Evolutionary conservation across 2,888 invertebrate species (phyloP).

Genomic region (Stenurella melanura): DNA sequence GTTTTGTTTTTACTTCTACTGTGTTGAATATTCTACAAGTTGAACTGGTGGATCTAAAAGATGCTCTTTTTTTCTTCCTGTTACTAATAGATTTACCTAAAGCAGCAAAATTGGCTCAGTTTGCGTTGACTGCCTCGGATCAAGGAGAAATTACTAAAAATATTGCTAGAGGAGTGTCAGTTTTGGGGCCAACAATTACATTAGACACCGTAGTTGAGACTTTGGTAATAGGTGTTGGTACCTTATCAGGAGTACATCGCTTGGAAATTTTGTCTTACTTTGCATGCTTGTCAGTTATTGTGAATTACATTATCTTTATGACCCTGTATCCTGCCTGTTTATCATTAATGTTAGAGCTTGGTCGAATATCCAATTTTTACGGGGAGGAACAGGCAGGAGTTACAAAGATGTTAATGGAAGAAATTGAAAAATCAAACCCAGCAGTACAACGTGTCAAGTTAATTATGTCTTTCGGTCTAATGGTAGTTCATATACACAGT

Average conservation of each 20-base stretch:
- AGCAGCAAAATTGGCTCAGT: slow-evolving; percentile 89
- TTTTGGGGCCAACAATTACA: slow-evolving; percentile 92
- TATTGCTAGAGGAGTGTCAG: slow-evolving; percentile 90
- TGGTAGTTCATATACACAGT: slow-evolving; percentile 90
- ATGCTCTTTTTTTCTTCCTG: slow-evolving; percentile 93
- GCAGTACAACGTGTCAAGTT: slow-evolving; percentile 95
- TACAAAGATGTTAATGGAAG: slow-evolving; percentile 76
- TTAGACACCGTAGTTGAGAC: slow-evolving; percentile 93
- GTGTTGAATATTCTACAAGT: slow-evolving; percentile 90
- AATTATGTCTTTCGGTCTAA: slow-evolving; percentile 94
- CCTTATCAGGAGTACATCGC: slow-evolving; percentile 90
- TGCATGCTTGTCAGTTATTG: slow-evolving; percentile 91
- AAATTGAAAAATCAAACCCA: slow-evolving; percentile 91
- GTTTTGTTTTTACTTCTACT: slow-evolving; percentile 94
- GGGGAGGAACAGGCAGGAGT: slow-evolving; percentile 62
- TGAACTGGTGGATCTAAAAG: slow-evolving; percentile 91
- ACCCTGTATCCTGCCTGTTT: slow-evolving; percentile 96
- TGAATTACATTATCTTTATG: slow-evolving; percentile 95
- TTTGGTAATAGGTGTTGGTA: slow-evolving; percentile 92
- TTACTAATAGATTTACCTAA: slow-evolving; percentile 94
- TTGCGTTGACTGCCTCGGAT: slow-evolving; percentile 86
- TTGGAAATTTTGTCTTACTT: slow-evolving; percentile 93
- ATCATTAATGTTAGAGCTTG: slow-evolving; percentile 89
- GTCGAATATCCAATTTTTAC: slow-evolving; percentile 63
- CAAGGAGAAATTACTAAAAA: slow-evolving; percentile 89